phyloP scores from a whole-genome alignment of 2,113 vertebrate genomes.

The Murina feae region DNA sequence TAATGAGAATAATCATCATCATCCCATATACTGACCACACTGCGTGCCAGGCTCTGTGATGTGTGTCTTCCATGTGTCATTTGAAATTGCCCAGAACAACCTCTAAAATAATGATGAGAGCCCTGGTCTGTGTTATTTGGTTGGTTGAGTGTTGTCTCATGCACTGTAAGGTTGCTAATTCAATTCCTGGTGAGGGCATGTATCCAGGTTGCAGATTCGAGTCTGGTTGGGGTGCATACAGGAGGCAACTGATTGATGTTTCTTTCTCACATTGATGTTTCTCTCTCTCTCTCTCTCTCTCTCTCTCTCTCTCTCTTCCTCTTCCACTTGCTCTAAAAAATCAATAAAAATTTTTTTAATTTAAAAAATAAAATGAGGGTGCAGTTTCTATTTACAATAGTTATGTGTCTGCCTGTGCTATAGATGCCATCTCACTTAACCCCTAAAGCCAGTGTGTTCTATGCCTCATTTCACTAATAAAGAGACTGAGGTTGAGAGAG shows the following conservation, averaged over 20 bases:
- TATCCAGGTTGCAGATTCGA: too few species aligned
- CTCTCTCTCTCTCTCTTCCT: too few species aligned
- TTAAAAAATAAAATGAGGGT: not conserved
- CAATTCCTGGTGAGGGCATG: too few species aligned
- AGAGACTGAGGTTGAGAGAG: not conserved
- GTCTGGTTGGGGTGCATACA: too few species aligned
- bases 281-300: too few species aligned
- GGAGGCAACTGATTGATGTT: too few species aligned
- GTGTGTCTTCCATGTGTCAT: not conserved
- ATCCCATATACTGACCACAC: not conserved
- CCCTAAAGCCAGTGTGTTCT: not conserved
- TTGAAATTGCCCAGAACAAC: not conserved
- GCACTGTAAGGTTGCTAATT: too few species aligned
- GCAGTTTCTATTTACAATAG: not conserved
- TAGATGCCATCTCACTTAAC: not conserved
- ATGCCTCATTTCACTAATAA: not conserved
- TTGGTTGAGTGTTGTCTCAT: too few species aligned
- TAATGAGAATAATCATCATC: not conserved
- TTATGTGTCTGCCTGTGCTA: not conserved
- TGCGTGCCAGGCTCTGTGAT: not conserved
- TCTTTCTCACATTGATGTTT: too few species aligned
- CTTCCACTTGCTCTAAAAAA: too few species aligned
- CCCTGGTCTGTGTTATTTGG: too few species aligned
- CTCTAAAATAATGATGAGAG: not conserved
- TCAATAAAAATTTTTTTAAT: too few species aligned